A percentile compares a stretch with the other conserved stretches of the same genome.
phyloP scores from a whole-genome alignment of 1,140 invertebrate species.

The Drosophila busckii region DNA sequence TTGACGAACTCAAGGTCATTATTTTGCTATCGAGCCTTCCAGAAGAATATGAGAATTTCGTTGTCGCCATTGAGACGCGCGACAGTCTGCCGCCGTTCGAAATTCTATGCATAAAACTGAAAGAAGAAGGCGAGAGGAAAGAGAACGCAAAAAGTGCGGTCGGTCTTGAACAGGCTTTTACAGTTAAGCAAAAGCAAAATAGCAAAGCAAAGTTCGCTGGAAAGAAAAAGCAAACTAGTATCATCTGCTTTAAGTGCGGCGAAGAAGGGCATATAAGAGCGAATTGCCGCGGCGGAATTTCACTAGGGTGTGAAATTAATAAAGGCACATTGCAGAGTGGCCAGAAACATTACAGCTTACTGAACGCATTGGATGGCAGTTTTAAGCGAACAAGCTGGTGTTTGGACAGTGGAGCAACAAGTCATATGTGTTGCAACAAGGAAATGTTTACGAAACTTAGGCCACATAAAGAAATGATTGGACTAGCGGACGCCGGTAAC shows the following conservation, averaged over 20 bases:
- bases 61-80: conserved; percentile 11
- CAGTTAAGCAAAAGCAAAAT: not conserved
- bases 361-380: not conserved
- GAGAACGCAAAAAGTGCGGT: not conserved
- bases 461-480: not conserved
- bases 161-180: not conserved
- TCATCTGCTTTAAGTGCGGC: conserved; percentile 3
- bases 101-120: conserved; percentile 5
- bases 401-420: not conserved
- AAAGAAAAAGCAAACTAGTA: too few species aligned
- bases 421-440: not conserved
- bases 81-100: not conserved
- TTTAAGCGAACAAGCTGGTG: not conserved
- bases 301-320: not conserved
- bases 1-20: conserved; percentile 1
- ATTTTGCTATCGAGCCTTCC: conserved; percentile 9
- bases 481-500: not conserved
- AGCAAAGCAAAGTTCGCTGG: too few species aligned
- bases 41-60: conserved; percentile 3
- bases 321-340: not conserved
- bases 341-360: not conserved
- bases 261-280: not conserved
- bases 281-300: too few species aligned
- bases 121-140: conserved; percentile 4
- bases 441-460: not conserved